These are phyloP conservation scores for Hydractinia echinata DNA, from an alignment of 30 jellyfish, hydroid and myxozoan genomes.

Conservation along the genomic window DNA sequence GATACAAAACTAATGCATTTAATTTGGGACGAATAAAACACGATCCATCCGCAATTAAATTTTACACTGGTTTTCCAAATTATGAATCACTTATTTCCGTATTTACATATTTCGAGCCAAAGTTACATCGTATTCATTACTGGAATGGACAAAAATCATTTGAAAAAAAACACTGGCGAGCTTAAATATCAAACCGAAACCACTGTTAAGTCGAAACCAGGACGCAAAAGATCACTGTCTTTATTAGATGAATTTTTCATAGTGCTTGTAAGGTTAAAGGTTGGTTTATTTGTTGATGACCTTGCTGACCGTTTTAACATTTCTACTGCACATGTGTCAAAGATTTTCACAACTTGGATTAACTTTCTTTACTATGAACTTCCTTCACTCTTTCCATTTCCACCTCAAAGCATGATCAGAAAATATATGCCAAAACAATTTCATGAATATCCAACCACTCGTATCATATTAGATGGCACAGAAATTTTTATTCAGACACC, in stretches of 20 bases:
- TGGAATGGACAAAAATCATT: too few relatives aligned
- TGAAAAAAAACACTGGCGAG: too few relatives aligned
- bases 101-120: too few relatives aligned
- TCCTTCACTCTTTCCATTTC: conserved; percentile 51
- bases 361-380: conserved; percentile 43
- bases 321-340: conserved; percentile 51
- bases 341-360: conserved; percentile 46
- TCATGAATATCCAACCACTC: not conserved
- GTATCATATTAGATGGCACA: too few relatives aligned
- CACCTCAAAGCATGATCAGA: conserved; percentile 30
- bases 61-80: too few relatives aligned
- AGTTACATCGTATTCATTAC: too few relatives aligned
- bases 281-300: conserved; percentile 49
- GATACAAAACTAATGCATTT: too few relatives aligned
- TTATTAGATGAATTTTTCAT: conserved; percentile 18
- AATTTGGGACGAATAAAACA: too few relatives aligned
- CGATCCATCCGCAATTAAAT: too few relatives aligned
- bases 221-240: not conserved
- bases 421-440: conserved; percentile 35
- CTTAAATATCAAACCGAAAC: too few relatives aligned
- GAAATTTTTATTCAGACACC: not conserved
- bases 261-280: conserved; percentile 42
- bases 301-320: conserved; percentile 52
- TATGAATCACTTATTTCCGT: too few relatives aligned
- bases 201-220: too few relatives aligned